phyloP scores from a whole-genome alignment of 64 coral and sea anemone species.

The Acropora yongei region DNA sequence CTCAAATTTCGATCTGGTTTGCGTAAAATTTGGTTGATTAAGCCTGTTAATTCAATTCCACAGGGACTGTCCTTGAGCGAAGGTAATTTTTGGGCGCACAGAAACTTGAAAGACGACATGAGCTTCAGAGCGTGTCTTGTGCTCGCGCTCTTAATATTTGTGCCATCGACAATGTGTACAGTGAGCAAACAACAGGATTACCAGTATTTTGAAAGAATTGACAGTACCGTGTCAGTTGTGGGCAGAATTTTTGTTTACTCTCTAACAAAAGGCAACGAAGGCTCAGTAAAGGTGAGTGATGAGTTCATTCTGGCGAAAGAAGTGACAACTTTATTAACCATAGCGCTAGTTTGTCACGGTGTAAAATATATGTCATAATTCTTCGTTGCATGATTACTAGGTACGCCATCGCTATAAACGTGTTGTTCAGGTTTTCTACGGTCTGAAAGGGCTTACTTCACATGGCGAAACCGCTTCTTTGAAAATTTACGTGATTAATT shows the following conservation, averaged over 20 bases:
- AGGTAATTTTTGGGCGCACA: neutral
- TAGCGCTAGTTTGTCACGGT: neutral
- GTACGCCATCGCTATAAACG: too few species aligned
- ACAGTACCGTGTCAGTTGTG: neutral
- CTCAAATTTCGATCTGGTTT: neutral
- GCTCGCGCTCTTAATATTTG: neutral
- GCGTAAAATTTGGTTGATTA: neutral
- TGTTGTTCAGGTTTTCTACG: too few species aligned
- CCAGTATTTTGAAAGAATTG: neutral
- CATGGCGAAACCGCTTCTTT: too few species aligned
- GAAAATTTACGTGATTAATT: too few species aligned
- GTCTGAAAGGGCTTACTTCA: too few species aligned
- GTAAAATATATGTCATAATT: neutral
- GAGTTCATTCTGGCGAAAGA: neutral
- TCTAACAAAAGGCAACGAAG: neutral
- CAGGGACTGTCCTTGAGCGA: neutral
- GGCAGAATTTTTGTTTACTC: conserved; percentile 39
- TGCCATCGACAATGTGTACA: neutral
- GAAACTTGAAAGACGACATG: neutral
- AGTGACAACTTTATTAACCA: too few species aligned
- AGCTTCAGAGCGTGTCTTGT: neutral
- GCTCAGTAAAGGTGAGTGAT: neutral
- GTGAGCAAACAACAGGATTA: neutral
- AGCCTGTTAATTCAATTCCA: neutral
- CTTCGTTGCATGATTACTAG: conserved; percentile 13